Base-by-base conservation (phyloP, 2,797 vertebrate species). In the Thaleichthys pacificus region DNA sequence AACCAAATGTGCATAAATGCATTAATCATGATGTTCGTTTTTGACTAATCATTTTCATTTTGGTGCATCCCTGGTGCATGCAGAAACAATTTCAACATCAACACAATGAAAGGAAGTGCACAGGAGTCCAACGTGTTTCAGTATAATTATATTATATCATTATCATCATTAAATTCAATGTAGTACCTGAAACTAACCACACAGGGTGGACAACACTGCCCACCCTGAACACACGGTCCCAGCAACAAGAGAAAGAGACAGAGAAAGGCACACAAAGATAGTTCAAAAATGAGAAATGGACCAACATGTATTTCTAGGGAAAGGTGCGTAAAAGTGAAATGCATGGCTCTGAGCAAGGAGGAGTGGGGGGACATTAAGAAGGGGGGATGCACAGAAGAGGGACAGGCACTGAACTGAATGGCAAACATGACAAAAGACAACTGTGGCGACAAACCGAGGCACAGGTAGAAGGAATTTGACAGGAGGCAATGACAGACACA, bases 171-270 rank as follows among this genome's bases (percentile, higher is more conserved):
- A 87, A 91, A 92, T 91, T 92, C 87, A 88, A 89, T 88, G 89
- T 92, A 92, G 91, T 93, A 94, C 92, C 92, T 93, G 91, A 93
- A 93, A 93, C 90, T 93, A 93, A 92, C 90, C 88, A 93, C 91
- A 92, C 84, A 72, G 82, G 83, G 81, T 42, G 85, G 89, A 81
- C 85, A 80, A 76, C 72, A 70, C 51, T 58, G 84, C 78, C 90
- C 79, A 68, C 84, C 88, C 82, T 87, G 87, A 81, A 90, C 89
- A 91, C 87, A 91, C 91, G 84, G 88, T 90, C 90, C 89, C 91
- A 92, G 89, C 90, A 88, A 89, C 90, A 87, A 92, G 84, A 89
- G 85, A 92, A 73, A 90, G 81, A 88, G 82, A 90, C 76, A 89
- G 82, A 84, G 80, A 85, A 90, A 92, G 90, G 91, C 90, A 90